These are phyloP conservation scores for Philereme transversata DNA, from an alignment of 2,888 invertebrate genomes.

Conservation along the genomic window DNA sequence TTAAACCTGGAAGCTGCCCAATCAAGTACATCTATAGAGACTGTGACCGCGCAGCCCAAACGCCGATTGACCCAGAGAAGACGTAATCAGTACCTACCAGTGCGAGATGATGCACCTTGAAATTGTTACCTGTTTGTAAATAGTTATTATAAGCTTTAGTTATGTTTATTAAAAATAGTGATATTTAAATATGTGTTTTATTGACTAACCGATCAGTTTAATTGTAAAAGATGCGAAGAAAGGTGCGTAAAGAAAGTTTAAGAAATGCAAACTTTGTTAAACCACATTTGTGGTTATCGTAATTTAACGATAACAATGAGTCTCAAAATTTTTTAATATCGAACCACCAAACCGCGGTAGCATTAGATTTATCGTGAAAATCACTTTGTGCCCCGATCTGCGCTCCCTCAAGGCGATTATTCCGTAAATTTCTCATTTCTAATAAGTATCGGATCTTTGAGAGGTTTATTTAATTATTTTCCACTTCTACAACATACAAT, in stretches of 20 bases:
- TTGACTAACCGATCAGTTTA: conserved; percentile 20
- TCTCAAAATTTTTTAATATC: background rate
- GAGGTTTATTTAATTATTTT: too few relatives aligned
- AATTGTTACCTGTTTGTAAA: conserved; percentile 59
- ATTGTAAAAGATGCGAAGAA: background rate
- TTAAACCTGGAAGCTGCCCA: conserved; percentile 62
- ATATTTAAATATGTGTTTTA: conserved; percentile 48
- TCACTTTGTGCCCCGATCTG: conserved; percentile 4
- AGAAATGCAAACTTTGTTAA: background rate
- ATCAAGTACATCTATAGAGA: conserved; percentile 66
- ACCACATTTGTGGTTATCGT: too few relatives aligned
- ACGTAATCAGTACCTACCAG: conserved; percentile 74
- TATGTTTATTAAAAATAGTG: conserved; percentile 59
- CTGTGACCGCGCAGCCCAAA: conserved; percentile 50
- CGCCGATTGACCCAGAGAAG: conserved; percentile 56
- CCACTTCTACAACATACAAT: too few relatives aligned
- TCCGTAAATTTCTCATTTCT: conserved; percentile 8
- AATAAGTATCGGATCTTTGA: conserved; percentile 20
- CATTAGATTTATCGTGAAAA: conserved; percentile 13
- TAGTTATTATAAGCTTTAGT: conserved; percentile 50
- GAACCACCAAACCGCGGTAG: conserved; percentile 2
- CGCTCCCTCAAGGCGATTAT: conserved; percentile 2
- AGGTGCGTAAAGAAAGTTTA: background rate
- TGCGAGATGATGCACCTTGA: conserved; percentile 77
- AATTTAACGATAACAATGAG: background rate